A percentile compares a stretch with the other conserved stretches of the same genome.
Conservation (phyloP, 2,113 vertebrate genomes). For the Salvelinus sp. region DNA sequence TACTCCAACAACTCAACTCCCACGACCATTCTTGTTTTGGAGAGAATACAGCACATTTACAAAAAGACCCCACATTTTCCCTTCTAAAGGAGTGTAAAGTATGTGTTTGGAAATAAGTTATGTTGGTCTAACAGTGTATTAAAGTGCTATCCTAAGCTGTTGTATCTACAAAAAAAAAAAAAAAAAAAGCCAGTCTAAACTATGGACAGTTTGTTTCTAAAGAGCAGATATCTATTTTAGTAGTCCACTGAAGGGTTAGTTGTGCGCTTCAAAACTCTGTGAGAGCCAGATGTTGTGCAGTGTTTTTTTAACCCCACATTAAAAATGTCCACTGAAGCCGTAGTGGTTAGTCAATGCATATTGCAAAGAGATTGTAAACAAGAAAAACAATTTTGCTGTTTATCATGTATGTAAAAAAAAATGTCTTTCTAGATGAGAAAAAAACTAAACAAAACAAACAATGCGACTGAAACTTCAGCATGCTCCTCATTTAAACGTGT, state of each 20-base stretch:
- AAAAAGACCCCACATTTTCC: conserved; percentile 73
- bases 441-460: conserved; percentile 78
- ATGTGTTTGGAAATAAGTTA: conserved; percentile 85
- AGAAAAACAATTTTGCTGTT: conserved; percentile 89
- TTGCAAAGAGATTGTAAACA: conserved; percentile 97
- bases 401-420: conserved; percentile 89
- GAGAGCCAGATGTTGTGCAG: conserved; percentile 91
- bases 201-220: conserved; percentile 91
- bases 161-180: conserved; percentile 75
- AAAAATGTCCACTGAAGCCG: conserved; percentile 86
- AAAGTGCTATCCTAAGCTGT: conserved; percentile 93
- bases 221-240: conserved; percentile 99
- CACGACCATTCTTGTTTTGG: conserved; percentile 77
- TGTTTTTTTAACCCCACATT: conserved; percentile 78
- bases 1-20: conserved; percentile 12
- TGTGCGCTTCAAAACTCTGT: conserved; percentile 97
- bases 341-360: conserved; percentile 94
- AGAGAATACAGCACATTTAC: conserved; percentile 83
- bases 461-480: conserved; percentile 93
- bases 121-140: conserved; percentile 93
- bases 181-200: conserved; percentile 76
- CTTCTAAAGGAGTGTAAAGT: conserved; percentile 87
- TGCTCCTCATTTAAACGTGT: conserved; percentile 98
- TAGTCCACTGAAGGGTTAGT: conserved; percentile 98
- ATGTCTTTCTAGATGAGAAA: conserved; percentile 97